Evolutionary conservation across 2,797 vertebrate genomes (phyloP), one percentile per base, ranked within the genome.

Genomic region (Hybognathus amarus): DNA sequence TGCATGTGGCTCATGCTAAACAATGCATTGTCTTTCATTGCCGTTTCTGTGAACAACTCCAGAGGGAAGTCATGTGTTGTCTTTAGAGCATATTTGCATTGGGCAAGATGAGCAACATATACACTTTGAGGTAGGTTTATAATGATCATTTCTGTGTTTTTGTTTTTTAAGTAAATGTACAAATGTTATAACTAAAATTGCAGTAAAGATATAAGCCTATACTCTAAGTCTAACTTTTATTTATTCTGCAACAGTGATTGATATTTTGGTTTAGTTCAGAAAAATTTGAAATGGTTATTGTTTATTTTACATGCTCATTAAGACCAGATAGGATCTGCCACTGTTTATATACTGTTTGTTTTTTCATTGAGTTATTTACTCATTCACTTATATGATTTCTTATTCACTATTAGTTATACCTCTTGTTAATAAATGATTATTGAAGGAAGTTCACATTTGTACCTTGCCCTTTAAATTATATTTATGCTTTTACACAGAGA

Each of bases 51-150:
- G n/a, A 82, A 67, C 63, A 56, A 83, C 81, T 68, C 81, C 73
- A 83, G 75, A 78, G 75, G 47, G 64, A 73, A 69, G 63, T 61
- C 75, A 85, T 82, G 74, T 82, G 75, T 73, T 75, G 47, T 67
- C 45, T 66, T 56, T 56, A 73, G 47, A 52, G 47, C 56, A 15
- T 84, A 52, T 64, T 42, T 67, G 20, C 36, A 42, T 36, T 66
- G 47, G 66, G n/a, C 68, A 79, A 82, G 47, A 89, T 89, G 87
- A 56, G 79, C 71, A 89, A 88, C 79, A 87, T 88, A 69, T 87
- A 87, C 59, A 83, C 82, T 24, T 17, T 88, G 36, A 83, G 88
- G 88, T 89, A 77, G 78, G 63, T 71, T 22, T 83, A 3, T 56
- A 0, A 52, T 30, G 42, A 3, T 56, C 0, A 52, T 30, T 56